Base-by-base conservation (phyloP, 2,797 vertebrate species). In the Pteropus rufus region DNA sequence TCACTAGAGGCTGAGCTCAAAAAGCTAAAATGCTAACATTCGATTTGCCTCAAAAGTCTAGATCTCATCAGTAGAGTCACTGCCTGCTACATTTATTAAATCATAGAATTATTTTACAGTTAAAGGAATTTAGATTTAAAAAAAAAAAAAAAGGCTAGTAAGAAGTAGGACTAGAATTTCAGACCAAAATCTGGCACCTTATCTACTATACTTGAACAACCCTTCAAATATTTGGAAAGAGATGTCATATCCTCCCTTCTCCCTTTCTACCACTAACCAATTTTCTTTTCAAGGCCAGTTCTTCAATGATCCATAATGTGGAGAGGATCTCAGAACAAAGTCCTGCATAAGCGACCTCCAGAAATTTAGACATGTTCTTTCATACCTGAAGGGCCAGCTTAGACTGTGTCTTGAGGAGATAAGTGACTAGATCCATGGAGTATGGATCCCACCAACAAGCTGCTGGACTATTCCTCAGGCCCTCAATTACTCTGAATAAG, bases 21-120 rank as follows among this genome's bases (percentile, higher is more conserved):
- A 98, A 96, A 83, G 64, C 91, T 96, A 86, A 95, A 97, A 95
- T 83, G 26, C 79, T 92, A 36, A 87, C 76, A 76, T 56, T 93
- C 95, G 85, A 80, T 93, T 91, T 93, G 70, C 72, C 67, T 95
- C 77, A 88, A 82, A 85, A 96, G 94, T 92, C 85, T 72, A 91
- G 54, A 96, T 95, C 64, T 86, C 93, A 96, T 94, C 77, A 36
- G 72, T 9, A 49, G 29, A 91, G 58, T 60, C 92, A 88, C 41
- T 92, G 56, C 54, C 46, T 95, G 31, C 14, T 82, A 91, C 62
- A 92, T 58, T 94, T 89, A 95, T 85, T 95, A 64, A 85, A 89
- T 75, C 65, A 46, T 24, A 81, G 58, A 92, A 96, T 93, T 90
- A 92, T 79, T 97, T 97, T 69, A 93, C 67, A 31, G 34, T 94